Conservation (phyloP, 2,888 invertebrate genomes). For the Strigamia transsilvanica region DNA sequence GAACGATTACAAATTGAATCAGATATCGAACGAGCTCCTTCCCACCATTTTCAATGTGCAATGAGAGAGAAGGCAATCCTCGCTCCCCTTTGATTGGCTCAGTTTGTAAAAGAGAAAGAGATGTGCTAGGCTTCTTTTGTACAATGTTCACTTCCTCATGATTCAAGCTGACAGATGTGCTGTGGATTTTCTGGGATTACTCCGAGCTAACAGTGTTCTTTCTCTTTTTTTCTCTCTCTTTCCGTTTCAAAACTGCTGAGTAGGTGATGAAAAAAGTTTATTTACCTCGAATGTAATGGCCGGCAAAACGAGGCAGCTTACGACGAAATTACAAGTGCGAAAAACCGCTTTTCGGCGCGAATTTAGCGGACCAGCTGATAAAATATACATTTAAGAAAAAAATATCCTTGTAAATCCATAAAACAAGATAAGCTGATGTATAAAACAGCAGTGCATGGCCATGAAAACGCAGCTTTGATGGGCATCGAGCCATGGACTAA, state of each 20-base stretch:
- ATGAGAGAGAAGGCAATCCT: constrained; percentile 11
- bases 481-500: neutral
- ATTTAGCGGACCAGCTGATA: neutral
- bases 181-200: constrained; percentile 32
- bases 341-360: neutral
- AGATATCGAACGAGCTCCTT: neutral
- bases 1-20: constrained; percentile 34
- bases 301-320: neutral
- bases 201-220: constrained; percentile 8
- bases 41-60: constrained; percentile 26
- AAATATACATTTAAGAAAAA: neutral
- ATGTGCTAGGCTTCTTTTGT: neutral
- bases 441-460: constrained; percentile 33
- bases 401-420: constrained; percentile 13
- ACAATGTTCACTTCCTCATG: constrained; percentile 22
- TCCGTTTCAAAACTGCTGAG: constrained; percentile 35
- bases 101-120: constrained; percentile 6
- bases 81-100: constrained; percentile 25
- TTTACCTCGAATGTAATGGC: constrained; percentile 11
- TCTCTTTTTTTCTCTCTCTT: neutral
- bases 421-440: constrained; percentile 17
- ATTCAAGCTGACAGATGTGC: constrained; percentile 29
- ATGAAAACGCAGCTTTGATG: constrained; percentile 6
- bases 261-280: constrained; percentile 25
- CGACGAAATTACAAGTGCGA: constrained; percentile 10